Evolutionary conservation across 1,140 invertebrate genomes (phyloP).

Genomic region (Lerema accius): DNA sequence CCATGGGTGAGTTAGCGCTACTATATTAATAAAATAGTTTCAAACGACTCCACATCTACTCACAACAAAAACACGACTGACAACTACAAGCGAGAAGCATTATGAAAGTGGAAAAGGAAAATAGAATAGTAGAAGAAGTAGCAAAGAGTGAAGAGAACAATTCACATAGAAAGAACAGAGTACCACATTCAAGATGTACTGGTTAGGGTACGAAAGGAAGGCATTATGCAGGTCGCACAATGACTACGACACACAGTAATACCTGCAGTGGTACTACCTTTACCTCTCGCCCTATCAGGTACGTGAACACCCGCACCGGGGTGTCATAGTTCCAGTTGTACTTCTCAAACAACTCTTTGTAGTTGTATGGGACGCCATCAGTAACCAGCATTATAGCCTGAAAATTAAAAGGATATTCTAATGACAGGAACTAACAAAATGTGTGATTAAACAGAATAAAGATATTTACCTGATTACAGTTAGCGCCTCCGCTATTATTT

Average conservation of each 20-base stretch:
- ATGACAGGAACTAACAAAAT: slow-evolving; percentile 19
- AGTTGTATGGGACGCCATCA: slow-evolving; percentile 97
- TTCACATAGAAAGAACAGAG: slow-evolving; percentile 50
- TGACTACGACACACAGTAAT: slow-evolving; percentile 81
- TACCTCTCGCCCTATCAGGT: slow-evolving; percentile 96
- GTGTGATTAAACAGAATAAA: slow-evolving; percentile 19
- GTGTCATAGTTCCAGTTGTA: slow-evolving; percentile 92
- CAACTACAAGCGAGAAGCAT: slow-evolving; percentile 48
- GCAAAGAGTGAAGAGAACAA: slow-evolving; percentile 18
- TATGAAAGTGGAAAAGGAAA: slow-evolving; percentile 37
- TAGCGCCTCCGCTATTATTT: slow-evolving; percentile 84
- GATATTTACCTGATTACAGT: slow-evolving; percentile 83
- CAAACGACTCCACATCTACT: slow-evolving; percentile 1
- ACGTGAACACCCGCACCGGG: slow-evolving; percentile 97
- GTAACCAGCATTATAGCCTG: slow-evolving; percentile 99
- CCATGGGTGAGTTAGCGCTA: slow-evolving; percentile 11
- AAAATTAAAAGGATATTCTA: slow-evolving; percentile 62
- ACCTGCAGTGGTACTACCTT: slow-evolving; percentile 81
- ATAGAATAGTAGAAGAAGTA: slow-evolving; percentile 23
- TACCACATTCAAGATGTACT: slow-evolving; percentile 80
- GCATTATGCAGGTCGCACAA: slow-evolving; percentile 81
- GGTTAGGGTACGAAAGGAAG: slow-evolving; percentile 71
- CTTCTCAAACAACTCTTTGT: slow-evolving; percentile 94
- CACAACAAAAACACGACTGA: slow-evolving; percentile 19
- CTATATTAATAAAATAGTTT: neutral